Base-by-base conservation (phyloP, 1,140 invertebrate genomes). In the Drosophila biarmipes region DNA sequence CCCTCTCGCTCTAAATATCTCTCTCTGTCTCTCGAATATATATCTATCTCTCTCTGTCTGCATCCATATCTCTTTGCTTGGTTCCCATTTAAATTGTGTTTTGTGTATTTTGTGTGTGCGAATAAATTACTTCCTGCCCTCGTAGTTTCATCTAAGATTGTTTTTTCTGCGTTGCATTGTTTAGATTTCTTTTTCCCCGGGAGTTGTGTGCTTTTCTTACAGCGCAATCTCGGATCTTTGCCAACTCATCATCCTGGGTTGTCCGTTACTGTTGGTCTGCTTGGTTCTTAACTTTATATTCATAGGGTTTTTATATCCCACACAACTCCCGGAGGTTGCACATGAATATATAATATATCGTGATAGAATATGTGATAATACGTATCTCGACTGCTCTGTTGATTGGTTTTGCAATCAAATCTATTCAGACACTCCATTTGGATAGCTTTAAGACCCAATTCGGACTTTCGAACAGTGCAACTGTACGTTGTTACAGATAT, bases 111-210 rank as follows among this genome's bases (percentile, higher is more conserved):
- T 51, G 27, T 56, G 49, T 69, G 67, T 69, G 67, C 67, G 67
- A 69, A 69, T 69, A 51, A 57, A 49, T 48, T 66, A 48, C 27
- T 67, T 67, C 27, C 29, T 61, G 56, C 34, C 11, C 11, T 62
- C 19, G 29, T 46, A 29, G n/a, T 40, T 45, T 61, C 62, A 37
- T 48, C 34, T 64, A 64, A 62, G 63, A 67, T 64, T 67, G 63
- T 67, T 64, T 35, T 43, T 52, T 29, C 35, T 64, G 63, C 63
- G 63, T 67, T 67, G 63, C 59, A 34, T 67, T 64, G 35, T 64
- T 52, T 21, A 21, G 48, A 51, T 63, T 35, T 63, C 19, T 34
- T 51, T 19, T 14, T 2, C 42, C 29, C 29, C 4, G 17, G 35
- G 27, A 58, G 58, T 59, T 58, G 53, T 58, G 19, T 10, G 24